phyloP scores from a whole-genome alignment of 2,113 vertebrate genomes.

The Sakesphorus luctuosus region DNA sequence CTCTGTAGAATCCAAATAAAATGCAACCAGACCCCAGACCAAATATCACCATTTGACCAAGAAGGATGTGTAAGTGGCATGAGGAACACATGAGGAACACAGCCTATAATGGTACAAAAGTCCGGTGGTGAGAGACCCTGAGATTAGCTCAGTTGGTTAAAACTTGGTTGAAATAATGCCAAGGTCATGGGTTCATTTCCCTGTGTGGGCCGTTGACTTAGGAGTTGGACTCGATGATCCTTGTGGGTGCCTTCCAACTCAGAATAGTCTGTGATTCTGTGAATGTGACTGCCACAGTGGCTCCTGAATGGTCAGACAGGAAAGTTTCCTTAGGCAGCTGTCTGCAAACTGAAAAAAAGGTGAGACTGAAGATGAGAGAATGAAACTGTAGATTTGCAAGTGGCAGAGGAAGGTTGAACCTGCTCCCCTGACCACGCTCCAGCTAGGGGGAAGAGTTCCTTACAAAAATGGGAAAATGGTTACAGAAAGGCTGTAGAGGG shows the following conservation, averaged over 20 bases:
- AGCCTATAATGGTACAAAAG: background rate
- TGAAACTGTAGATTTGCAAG: background rate
- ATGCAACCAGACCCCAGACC: background rate
- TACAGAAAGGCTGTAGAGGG: background rate
- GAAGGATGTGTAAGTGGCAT: background rate
- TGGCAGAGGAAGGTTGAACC: background rate
- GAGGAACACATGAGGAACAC: accelerated
- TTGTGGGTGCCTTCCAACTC: no score
- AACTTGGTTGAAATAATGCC: no score
- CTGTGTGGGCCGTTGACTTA: no score
- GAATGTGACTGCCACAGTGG: background rate
- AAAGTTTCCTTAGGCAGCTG: background rate
- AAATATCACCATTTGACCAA: background rate
- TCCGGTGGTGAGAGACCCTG: background rate
- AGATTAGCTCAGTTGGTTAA: no score
- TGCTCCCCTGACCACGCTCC: background rate
- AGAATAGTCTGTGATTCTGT: no score
- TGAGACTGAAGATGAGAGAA: background rate
- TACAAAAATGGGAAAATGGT: background rate
- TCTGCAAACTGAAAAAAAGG: background rate
- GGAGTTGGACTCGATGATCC: no score
- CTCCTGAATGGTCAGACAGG: background rate
- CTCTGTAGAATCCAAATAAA: background rate
- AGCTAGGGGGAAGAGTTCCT: background rate
- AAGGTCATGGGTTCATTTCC: no score